Conservation (phyloP, 2,888 invertebrate species). For the Noctua janthina region DNA sequence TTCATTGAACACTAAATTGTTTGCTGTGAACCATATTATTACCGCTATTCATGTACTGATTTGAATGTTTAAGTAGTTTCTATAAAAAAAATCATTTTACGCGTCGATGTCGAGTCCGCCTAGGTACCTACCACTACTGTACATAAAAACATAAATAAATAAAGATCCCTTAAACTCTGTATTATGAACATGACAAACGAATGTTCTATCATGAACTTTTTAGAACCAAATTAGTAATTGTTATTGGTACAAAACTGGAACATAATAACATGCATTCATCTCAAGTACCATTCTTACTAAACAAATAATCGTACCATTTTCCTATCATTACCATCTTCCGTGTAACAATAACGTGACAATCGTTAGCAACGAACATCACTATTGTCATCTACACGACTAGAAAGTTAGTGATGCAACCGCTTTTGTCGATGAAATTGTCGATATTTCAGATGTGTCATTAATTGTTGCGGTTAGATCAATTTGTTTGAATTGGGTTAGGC, state of each 20-base stretch:
- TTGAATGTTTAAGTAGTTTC: no score
- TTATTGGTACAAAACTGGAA: background rate
- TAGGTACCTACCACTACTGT: no score
- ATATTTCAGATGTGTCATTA: slow-evolving; percentile 51
- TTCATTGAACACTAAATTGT: no score
- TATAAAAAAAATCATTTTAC: no score
- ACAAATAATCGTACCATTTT: slow-evolving; percentile 38
- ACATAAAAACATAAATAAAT: no score
- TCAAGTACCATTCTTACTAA: slow-evolving; percentile 15
- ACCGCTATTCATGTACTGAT: no score
- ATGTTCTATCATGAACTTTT: background rate
- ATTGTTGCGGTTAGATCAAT: slow-evolving; percentile 53
- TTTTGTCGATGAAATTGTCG: slow-evolving; percentile 40
- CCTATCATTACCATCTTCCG: slow-evolving; percentile 43
- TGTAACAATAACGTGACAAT: slow-evolving; percentile 46
- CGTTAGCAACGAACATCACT: slow-evolving; percentile 38
- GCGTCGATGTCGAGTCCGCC: no score
- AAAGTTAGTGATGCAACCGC: slow-evolving; percentile 54
- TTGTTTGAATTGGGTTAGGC: slow-evolving; percentile 46
- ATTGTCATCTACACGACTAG: slow-evolving; percentile 49
- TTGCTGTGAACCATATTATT: no score
- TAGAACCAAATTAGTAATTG: background rate
- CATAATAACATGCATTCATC: background rate
- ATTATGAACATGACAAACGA: background rate
- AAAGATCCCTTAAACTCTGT: background rate